Conservation (phyloP, 2,888 invertebrate species). For the Aricia artaxerxes region DNA sequence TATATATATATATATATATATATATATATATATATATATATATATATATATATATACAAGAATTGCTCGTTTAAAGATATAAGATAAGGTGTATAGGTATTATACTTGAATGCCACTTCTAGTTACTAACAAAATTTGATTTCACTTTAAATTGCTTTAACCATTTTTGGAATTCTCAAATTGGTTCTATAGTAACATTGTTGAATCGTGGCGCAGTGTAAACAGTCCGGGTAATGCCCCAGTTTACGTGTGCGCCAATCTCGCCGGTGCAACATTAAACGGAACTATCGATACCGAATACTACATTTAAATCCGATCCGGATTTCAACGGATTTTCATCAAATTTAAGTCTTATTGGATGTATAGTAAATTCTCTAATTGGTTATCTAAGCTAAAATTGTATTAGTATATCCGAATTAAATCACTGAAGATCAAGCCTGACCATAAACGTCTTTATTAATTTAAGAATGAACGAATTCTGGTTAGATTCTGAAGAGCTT, state of each 20-base stretch:
- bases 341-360: neutral
- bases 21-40: too few relatives aligned
- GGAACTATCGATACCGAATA: constrained; percentile 9
- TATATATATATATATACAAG: too few relatives aligned
- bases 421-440: too few relatives aligned
- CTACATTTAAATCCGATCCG: constrained; percentile 14
- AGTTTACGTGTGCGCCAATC: constrained; percentile 23
- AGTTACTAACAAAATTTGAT: neutral
- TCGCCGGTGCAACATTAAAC: constrained; percentile 21
- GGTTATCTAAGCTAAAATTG: neutral
- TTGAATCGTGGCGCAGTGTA: neutral
- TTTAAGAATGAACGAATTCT: neutral
- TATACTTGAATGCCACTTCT: too few relatives aligned
- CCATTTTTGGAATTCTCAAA: neutral
- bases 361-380: neutral
- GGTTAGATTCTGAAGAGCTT: neutral
- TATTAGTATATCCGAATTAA: neutral
- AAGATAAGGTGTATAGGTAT: too few relatives aligned
- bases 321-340: neutral
- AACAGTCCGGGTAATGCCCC: constrained; percentile 16
- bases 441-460: neutral
- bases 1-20: too few relatives aligned
- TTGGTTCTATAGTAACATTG: neutral
- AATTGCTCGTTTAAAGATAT: too few relatives aligned
- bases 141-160: neutral